phyloP scores from a whole-genome alignment of 2,113 vertebrate genomes.

The Chamaea fasciata region DNA sequence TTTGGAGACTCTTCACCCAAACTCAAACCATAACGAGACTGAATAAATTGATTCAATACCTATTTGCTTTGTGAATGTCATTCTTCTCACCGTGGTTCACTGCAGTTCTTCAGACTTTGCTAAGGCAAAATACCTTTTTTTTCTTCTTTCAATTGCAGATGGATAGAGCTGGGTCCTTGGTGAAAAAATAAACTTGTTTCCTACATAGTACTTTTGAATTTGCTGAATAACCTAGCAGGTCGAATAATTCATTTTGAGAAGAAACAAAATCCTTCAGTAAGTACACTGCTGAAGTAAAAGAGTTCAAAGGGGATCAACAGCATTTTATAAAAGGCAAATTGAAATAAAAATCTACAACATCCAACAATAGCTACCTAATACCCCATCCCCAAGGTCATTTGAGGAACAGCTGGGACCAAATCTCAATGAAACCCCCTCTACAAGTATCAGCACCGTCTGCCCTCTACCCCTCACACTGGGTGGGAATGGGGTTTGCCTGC shows the following conservation, averaged over 20 bases:
- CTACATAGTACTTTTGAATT: not conserved
- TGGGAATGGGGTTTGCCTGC: not conserved
- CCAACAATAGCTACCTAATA: not conserved
- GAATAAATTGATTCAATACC: not conserved
- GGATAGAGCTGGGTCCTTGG: not conserved
- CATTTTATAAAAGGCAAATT: not conserved
- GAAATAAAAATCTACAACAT: not conserved
- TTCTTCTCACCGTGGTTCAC: not conserved
- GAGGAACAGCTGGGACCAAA: not conserved
- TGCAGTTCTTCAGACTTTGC: not conserved
- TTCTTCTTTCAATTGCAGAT: not conserved
- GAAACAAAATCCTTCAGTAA: not conserved
- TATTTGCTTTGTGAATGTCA: not conserved
- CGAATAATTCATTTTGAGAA: not conserved
- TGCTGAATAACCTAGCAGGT: not conserved
- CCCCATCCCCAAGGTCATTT: not conserved
- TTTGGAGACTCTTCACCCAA: not conserved
- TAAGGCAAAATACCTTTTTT: not conserved
- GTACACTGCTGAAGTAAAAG: not conserved
- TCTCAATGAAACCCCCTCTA: not conserved
- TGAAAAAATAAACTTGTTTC: not conserved
- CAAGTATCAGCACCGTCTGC: not conserved
- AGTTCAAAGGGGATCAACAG: not conserved
- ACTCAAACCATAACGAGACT: not conserved
- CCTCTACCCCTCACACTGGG: too few species aligned